Percentiles rank a stretch among this genome's conserved stretches.
Evolutionary conservation across 2,888 invertebrate species (phyloP).

Genomic region (Trichogramma evanescens): DNA sequence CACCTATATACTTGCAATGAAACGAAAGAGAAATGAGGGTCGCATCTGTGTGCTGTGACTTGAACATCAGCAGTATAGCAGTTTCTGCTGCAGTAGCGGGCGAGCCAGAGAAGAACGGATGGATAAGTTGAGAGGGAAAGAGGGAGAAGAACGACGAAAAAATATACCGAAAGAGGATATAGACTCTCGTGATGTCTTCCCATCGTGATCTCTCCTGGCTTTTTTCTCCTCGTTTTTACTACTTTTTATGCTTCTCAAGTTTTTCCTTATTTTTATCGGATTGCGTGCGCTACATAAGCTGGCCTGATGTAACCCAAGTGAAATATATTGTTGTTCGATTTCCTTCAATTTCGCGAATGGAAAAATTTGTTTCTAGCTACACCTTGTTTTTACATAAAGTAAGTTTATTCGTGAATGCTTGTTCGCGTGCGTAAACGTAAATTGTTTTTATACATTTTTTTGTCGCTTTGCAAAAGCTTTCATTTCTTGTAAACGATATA

Average conservation of each 20-base stretch:
- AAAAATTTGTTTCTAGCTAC: no score
- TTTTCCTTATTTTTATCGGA: no score
- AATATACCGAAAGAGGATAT: conserved; percentile 9
- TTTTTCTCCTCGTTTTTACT: neutral
- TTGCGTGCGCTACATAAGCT: no score
- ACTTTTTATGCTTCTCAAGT: neutral
- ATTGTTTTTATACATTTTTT: no score
- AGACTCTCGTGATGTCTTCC: neutral
- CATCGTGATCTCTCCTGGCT: conserved; percentile 1
- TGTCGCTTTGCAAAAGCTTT: no score
- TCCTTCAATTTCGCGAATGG: no score
- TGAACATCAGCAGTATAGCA: neutral
- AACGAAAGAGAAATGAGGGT: conserved; percentile 34
- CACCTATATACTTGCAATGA: conserved; percentile 33
- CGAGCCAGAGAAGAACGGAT: conserved; percentile 10
- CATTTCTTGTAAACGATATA: no score
- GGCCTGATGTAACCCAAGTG: no score
- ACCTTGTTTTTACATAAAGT: no score
- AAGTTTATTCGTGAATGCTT: no score
- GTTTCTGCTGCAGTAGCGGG: neutral
- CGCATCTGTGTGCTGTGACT: neutral
- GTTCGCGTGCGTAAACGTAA: no score
- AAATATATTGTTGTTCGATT: no score
- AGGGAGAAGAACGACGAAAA: conserved; percentile 5
- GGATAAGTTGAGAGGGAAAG: conserved; percentile 8